These are phyloP conservation scores for Hemaris fuciformis DNA, from an alignment of 2,888 invertebrate species.

Conservation along the genomic window DNA sequence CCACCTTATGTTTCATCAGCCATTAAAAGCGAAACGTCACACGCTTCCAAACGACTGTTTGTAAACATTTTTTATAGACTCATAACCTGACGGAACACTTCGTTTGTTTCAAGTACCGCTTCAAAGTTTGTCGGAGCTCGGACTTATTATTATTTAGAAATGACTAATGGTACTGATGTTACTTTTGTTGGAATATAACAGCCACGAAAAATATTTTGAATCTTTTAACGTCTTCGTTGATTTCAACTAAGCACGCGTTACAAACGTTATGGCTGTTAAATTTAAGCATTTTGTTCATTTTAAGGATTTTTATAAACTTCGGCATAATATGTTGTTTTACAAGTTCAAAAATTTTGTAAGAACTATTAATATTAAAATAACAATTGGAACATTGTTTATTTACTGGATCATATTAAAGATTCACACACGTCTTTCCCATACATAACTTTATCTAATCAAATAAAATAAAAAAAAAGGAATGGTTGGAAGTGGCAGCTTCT, in stretches of 20 bases:
- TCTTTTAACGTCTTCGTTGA: not conserved
- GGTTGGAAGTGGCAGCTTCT: too few relatives aligned
- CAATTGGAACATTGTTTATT: too few relatives aligned
- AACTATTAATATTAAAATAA: too few relatives aligned
- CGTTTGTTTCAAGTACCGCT: not conserved
- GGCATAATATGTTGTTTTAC: too few relatives aligned
- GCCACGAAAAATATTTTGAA: not conserved
- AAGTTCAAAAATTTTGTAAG: too few relatives aligned
- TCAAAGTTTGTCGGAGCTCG: not conserved
- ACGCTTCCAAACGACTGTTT: constrained; percentile 5
- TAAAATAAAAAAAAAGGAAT: too few relatives aligned
- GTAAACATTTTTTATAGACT: constrained; percentile 11
- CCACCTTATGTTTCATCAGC: not conserved
- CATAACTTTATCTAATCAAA: too few relatives aligned
- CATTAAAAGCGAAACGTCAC: constrained; percentile 3
- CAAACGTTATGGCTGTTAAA: not conserved
- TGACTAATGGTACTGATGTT: not conserved
- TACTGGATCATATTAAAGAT: too few relatives aligned
- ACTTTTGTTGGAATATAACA: not conserved
- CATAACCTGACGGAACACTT: constrained; percentile 11
- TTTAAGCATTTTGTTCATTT: not conserved
- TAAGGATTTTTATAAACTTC: too few relatives aligned
- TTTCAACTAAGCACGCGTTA: not conserved
- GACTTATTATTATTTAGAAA: not conserved
- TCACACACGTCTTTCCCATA: too few relatives aligned